These are phyloP conservation scores for Aegotheles bennettii DNA, from an alignment of 2,113 vertebrate genomes.

Conservation along the genomic window DNA sequence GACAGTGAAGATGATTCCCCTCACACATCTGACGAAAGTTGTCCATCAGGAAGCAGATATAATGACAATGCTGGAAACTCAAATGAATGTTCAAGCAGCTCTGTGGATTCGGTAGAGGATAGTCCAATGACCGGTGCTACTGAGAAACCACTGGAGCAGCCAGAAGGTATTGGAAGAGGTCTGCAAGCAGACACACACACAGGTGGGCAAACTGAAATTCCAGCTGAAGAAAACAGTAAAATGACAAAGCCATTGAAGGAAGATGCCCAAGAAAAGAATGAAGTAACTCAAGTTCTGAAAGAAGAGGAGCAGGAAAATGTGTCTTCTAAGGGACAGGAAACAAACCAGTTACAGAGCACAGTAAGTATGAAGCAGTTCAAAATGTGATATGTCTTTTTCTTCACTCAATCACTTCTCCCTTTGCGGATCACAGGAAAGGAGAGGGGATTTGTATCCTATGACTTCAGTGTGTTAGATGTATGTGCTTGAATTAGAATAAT, in stretches of 20 bases:
- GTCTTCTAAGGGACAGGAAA: not conserved
- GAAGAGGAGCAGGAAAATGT: not conserved
- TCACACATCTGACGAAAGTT: conserved; percentile 7
- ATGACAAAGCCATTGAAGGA: not conserved
- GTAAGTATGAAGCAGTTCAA: conserved; percentile 43
- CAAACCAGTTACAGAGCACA: not conserved
- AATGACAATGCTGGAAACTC: not conserved
- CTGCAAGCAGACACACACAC: not conserved
- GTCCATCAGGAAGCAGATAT: not conserved
- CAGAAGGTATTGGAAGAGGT: not conserved
- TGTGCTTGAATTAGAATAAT: not conserved
- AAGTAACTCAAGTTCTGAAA: not conserved
- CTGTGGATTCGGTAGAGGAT: not conserved
- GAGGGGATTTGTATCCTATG: not conserved
- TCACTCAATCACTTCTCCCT: not conserved
- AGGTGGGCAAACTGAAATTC: not conserved
- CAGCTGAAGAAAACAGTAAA: not conserved
- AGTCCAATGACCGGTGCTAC: not conserved
- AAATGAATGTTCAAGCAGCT: not conserved
- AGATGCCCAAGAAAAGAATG: not conserved
- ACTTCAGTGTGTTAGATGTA: not conserved
- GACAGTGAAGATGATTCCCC: conserved; percentile 59
- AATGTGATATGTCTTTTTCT: not conserved
- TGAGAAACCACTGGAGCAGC: not conserved
- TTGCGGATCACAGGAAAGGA: not conserved